These are phyloP conservation scores for Acleris literana DNA, from an alignment of 2,888 invertebrate genomes.

Conservation along the genomic window DNA sequence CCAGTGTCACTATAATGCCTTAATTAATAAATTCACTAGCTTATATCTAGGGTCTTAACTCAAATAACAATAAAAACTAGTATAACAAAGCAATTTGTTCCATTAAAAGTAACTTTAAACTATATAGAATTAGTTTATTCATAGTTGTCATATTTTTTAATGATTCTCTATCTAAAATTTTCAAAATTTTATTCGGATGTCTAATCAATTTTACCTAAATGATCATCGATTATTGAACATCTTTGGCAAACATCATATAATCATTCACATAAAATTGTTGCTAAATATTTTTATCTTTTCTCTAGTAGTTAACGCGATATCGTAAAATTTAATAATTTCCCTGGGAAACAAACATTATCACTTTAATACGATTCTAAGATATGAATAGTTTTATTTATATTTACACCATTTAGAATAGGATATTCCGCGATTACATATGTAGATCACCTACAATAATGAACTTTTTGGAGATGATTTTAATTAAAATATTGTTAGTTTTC, in stretches of 20 bases:
- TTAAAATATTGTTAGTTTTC: slow-evolving; percentile 33
- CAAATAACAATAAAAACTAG: slow-evolving; percentile 25
- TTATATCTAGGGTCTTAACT: slow-evolving; percentile 29
- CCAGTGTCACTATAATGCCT: slow-evolving; percentile 48
- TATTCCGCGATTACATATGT: slow-evolving; percentile 42
- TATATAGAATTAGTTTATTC: slow-evolving; percentile 37
- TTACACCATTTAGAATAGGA: slow-evolving; percentile 60
- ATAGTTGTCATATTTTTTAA: slow-evolving; percentile 42
- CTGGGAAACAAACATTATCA: slow-evolving; percentile 79
- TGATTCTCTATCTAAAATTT: slow-evolving; percentile 52
- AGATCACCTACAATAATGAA: slow-evolving; percentile 44
- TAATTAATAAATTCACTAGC: slow-evolving; percentile 38
- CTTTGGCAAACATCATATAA: slow-evolving; percentile 45
- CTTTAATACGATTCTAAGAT: slow-evolving; percentile 78
- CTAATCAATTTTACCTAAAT: slow-evolving; percentile 45
- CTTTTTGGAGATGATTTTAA: slow-evolving; percentile 19
- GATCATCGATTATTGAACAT: slow-evolving; percentile 35
- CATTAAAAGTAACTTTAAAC: slow-evolving; percentile 28
- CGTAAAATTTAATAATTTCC: slow-evolving; percentile 79
- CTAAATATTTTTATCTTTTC: slow-evolving; percentile 48
- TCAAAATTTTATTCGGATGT: slow-evolving; percentile 43
- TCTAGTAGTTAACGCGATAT: slow-evolving; percentile 76
- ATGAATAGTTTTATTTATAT: slow-evolving; percentile 77
- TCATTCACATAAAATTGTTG: slow-evolving; percentile 56
- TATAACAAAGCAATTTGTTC: slow-evolving; percentile 37